phyloP scores from a whole-genome alignment of 2,888 invertebrate species.

The Folsomia candida region DNA sequence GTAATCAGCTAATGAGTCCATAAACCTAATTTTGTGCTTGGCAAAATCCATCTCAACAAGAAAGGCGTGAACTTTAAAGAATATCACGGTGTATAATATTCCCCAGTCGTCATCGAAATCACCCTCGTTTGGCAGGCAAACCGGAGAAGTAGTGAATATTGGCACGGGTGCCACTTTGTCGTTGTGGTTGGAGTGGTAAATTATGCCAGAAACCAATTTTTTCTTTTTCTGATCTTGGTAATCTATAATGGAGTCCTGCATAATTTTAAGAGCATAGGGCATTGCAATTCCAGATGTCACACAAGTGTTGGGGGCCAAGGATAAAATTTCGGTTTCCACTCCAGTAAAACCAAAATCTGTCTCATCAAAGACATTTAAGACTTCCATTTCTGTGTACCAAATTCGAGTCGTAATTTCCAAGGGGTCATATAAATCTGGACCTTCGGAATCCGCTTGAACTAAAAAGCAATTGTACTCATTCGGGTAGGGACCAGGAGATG shows the following conservation, averaged over 20 bases:
- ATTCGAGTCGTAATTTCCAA: not conserved
- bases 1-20: not conserved
- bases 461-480: not conserved
- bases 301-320: not conserved
- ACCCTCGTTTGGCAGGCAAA: not conserved
- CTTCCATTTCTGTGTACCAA: not conserved
- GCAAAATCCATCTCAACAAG: not conserved
- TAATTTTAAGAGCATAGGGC: too few species aligned
- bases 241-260: not conserved
- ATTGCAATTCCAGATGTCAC: too few species aligned
- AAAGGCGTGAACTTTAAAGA: not conserved
- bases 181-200: not conserved
- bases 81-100: not conserved
- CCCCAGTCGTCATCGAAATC: not conserved
- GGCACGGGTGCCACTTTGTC: too few species aligned
- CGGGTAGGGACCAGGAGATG: not conserved
- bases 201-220: too few species aligned
- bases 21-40: not conserved
- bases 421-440: not conserved
- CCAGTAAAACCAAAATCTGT: not conserved
- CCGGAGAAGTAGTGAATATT: not conserved
- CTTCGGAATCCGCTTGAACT: not conserved
- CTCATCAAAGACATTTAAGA: not conserved
- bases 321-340: not conserved
- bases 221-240: too few species aligned